A percentile compares a stretch with the other conserved stretches of the same genome.
These are phyloP conservation scores for Drosophila villosipedis DNA, from an alignment of 2,888 invertebrate genomes.

Conservation along the genomic window DNA sequence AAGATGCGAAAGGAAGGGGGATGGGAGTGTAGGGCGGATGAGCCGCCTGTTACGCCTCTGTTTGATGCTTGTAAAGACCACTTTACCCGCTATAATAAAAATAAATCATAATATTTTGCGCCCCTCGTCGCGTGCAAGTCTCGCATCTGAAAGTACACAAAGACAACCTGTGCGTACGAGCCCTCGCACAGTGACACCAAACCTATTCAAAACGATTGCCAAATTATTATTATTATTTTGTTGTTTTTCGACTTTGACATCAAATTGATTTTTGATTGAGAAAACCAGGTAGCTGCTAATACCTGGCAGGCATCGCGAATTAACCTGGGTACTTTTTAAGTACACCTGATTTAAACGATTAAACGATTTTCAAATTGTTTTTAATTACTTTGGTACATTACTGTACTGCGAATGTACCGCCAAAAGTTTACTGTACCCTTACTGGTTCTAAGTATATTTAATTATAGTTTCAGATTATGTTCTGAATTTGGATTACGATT, in stretches of 20 bases:
- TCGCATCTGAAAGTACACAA: slow-evolving; percentile 16
- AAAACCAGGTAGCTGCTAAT: background rate
- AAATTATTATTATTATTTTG: background rate
- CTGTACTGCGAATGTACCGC: background rate
- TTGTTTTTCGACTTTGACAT: background rate
- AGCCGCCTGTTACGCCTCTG: slow-evolving; percentile 59
- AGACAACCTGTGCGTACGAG: slow-evolving; percentile 38
- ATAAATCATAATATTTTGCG: slow-evolving; percentile 85
- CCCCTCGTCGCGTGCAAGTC: slow-evolving; percentile 49
- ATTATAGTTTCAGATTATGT: background rate
- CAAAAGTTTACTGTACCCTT: background rate
- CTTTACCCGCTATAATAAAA: slow-evolving; percentile 85
- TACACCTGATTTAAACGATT: background rate
- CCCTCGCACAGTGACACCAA: slow-evolving; percentile 44
- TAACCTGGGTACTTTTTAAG: background rate
- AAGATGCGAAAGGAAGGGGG: background rate
- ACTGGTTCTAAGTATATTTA: background rate
- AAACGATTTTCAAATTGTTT: background rate
- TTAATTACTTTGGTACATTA: background rate
- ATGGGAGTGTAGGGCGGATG: background rate
- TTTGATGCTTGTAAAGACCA: slow-evolving; percentile 83
- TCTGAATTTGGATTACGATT: background rate
- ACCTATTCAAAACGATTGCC: background rate
- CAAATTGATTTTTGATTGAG: background rate
- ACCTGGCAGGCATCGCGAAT: background rate